Evolutionary conservation across 2,888 invertebrate genomes (phyloP), one percentile per base, ranked within the genome.

Genomic region (Drosophila fulvimacula): DNA sequence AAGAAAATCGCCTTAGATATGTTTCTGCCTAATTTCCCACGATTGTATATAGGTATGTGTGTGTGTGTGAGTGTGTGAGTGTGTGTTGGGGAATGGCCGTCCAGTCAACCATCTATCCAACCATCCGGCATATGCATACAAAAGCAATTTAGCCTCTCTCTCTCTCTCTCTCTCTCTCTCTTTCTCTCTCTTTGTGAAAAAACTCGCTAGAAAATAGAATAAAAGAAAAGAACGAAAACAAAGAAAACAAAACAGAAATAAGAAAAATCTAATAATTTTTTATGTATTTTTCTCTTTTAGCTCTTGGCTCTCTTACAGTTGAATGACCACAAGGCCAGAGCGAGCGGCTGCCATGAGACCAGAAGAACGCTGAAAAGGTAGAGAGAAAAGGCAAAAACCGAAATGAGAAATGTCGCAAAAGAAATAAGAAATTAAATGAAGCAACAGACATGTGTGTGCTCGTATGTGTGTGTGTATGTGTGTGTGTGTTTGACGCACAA

Each of bases 1-100:
- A 89, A 81, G 76, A 73, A 89, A 87, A 89, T 89, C 84, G 77
- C 71, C 87, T 87, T 89, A 84, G 89, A 87, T 87, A 87, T 84
- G 82, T 82, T 89, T 87, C 89, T 89, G 87, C 87, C 84, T 84
- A 87, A 87, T 87, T 87, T 87, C 79, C 74, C 84, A 80, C 77
- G 46, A 73, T 69, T 73, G 53, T 75, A 49, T 75, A 27, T 62
- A 55, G 52, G 58, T 69, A 27, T 48, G 32, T 49, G 36, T 51
- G 24, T 21, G 19, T 62, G 59, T 58, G 19, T 51, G n/a, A 34
- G 21, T 30, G 46, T 51, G 24, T 39, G 30, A 63, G 19, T 36
- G 21, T 41, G 17, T 52, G 21, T 46, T 46, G 27, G 39, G 13
- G 63, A 30, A 53, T 19, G 39, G 51, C 32, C 44, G 46, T 79